These are phyloP conservation scores for Scylla paramamosain DNA, from an alignment of 1,140 invertebrate genomes.

Conservation along the genomic window DNA sequence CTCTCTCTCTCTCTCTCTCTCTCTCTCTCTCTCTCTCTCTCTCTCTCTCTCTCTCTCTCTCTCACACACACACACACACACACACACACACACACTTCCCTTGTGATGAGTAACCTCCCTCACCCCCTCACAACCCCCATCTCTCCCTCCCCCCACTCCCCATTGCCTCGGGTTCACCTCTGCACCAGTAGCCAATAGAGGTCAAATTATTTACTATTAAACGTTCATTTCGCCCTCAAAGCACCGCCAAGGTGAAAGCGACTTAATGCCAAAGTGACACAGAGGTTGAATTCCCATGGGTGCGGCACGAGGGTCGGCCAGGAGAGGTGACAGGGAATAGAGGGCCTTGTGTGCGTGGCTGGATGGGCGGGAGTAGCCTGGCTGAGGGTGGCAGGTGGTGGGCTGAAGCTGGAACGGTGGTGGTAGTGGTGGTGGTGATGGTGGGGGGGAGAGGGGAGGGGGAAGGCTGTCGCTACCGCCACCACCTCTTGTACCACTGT, in stretches of 20 bases:
- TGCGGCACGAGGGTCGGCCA: background rate
- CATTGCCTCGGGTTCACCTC: background rate
- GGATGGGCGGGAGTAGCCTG: background rate
- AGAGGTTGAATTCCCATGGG: background rate
- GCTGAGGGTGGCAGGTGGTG: background rate
- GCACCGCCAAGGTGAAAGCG: background rate
- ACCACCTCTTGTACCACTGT: background rate
- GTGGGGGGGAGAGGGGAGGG: too few relatives aligned
- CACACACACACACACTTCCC: slow-evolving; percentile 10
- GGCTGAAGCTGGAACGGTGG: background rate
- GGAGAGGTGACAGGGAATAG: background rate
- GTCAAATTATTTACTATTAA: background rate
- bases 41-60: slow-evolving; percentile 22
- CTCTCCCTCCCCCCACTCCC: background rate
- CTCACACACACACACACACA: slow-evolving; percentile 36
- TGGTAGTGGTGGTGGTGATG: background rate
- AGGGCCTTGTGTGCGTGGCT: background rate
- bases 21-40: slow-evolving; percentile 16
- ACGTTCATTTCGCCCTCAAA: background rate
- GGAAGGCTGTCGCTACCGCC: background rate
- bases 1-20: background rate
- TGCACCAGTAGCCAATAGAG: background rate
- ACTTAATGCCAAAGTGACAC: background rate
- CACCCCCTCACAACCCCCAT: background rate
- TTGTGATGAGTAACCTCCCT: background rate